Evolutionary conservation across 2,888 invertebrate species (phyloP).

Genomic region (Machimus atricapillus): DNA sequence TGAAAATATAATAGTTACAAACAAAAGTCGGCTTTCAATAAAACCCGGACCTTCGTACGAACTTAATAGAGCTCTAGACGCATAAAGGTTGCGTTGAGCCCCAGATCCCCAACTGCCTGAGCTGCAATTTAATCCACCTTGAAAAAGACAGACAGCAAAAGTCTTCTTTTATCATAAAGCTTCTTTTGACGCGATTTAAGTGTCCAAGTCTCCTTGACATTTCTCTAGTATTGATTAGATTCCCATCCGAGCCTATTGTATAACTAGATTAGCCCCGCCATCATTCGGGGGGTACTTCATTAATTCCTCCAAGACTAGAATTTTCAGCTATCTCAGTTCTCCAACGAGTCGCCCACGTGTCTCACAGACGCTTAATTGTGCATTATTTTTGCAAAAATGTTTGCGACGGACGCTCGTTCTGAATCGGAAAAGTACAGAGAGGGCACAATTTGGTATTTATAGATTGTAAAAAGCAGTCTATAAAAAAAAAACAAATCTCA

Average conservation of each 20-base stretch:
- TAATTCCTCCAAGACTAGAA: not conserved
- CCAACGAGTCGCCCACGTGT: not conserved
- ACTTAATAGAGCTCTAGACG: not conserved
- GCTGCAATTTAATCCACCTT: not conserved
- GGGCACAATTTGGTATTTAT: not conserved
- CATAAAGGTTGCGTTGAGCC: not conserved
- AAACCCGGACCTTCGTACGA: not conserved
- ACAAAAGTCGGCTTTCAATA: not conserved
- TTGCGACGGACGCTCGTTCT: not conserved
- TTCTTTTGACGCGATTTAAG: not conserved
- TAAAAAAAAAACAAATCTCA: not conserved
- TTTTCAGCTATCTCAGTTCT: not conserved
- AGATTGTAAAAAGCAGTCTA: not conserved
- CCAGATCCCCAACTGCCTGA: not conserved
- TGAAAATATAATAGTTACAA: not conserved
- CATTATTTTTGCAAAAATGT: not conserved
- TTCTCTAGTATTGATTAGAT: constrained; percentile 14
- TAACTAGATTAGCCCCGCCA: not conserved
- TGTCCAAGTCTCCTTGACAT: constrained; percentile 19
- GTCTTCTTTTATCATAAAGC: not conserved
- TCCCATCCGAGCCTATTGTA: not conserved
- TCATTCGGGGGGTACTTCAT: not conserved
- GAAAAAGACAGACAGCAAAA: not conserved
- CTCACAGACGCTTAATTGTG: not conserved
- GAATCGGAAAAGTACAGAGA: not conserved